Percentiles rank a stretch among this genome's conserved stretches.
Evolutionary conservation across 2,888 invertebrate species (phyloP).

Genomic region (Dastarcus helophoroides): DNA sequence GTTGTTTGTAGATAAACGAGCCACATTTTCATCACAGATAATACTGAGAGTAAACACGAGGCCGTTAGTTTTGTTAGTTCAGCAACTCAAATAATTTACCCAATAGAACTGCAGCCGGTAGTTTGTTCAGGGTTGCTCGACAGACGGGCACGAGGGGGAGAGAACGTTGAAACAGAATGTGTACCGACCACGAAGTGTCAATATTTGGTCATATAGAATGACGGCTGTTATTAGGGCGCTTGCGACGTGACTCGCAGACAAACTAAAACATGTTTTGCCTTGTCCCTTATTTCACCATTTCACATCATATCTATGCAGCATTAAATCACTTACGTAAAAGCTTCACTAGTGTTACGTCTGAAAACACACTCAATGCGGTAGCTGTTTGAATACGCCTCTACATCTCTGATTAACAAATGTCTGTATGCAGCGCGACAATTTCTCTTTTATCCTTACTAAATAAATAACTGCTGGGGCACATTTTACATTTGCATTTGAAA

Average conservation of each 20-base stretch:
- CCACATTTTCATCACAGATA: constrained; percentile 39
- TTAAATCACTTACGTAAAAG: no score
- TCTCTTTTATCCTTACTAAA: no score
- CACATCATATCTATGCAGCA: no score
- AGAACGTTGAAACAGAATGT: constrained; percentile 21
- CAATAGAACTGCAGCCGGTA: constrained; percentile 35
- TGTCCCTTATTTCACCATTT: no score
- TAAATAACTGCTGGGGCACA: no score
- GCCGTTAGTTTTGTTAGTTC: constrained; percentile 40
- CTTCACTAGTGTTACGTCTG: no score
- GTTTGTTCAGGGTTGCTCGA: constrained; percentile 31
- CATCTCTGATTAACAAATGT: no score
- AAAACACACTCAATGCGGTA: no score
- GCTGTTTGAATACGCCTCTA: no score
- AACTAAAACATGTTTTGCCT: constrained; percentile 10
- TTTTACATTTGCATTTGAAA: no score
- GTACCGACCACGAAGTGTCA: constrained; percentile 35
- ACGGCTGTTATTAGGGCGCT: constrained; percentile 32
- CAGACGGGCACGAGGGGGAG: constrained; percentile 16
- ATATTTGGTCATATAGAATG: constrained; percentile 36
- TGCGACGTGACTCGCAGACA: constrained; percentile 20
- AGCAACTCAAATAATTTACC: constrained; percentile 41
- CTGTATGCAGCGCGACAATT: no score
- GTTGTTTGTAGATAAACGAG: constrained; percentile 32
- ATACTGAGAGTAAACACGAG: constrained; percentile 35